Evolutionary conservation across 2,113 vertebrate species (phyloP), one percentile per base, ranked within the genome.

Genomic region (Hippocampus barbouri): DNA sequence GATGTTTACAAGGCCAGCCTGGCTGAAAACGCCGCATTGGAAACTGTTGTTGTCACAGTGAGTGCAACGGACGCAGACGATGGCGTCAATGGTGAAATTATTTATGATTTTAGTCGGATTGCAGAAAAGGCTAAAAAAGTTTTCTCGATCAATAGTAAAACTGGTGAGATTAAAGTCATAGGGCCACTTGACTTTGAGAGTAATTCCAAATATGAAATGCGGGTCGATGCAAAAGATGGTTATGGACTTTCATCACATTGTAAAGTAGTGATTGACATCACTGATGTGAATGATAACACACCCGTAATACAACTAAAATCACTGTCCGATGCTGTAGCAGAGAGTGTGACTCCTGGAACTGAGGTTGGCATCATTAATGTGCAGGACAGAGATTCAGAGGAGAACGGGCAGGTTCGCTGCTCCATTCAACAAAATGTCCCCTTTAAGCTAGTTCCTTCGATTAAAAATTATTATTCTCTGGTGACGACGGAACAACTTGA

Each of bases 321-420:
- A 2, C 43, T 93, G 8, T 79, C 81, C 12, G 86, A 73, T 25
- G 77, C 87, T 3, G 5, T 93, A 21, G 70, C 86, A 40, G 93
- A 94, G 72, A 83, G 88, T 30, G 72, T 79, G 0, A 69, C 83
- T 59, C 82, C 86, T 25, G 92, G 90, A 62, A 92, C 93, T 57
- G 89, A 92, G 54, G 79, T 94, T 7, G 89, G 90, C 40, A 90
- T 94, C 69, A 90, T 94, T 65, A 92, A 93, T 47, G 90, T 92
- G 0, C 89, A 88, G 68, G 92, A 94, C 71, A 71, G 66, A 84
- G 93, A 94, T 73, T 89, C 91, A 1, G 86, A 84, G 20, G 66
- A 57, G n/a, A 93, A 94, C 66, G 76, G 82, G 30, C 71, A 90
- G 40, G 86, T 93, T 27, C 82, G 60, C 1, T 93, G 92, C 72